Evolutionary conservation across 2,113 vertebrate species (phyloP).

Genomic region (Neogobius melanostomus): DNA sequence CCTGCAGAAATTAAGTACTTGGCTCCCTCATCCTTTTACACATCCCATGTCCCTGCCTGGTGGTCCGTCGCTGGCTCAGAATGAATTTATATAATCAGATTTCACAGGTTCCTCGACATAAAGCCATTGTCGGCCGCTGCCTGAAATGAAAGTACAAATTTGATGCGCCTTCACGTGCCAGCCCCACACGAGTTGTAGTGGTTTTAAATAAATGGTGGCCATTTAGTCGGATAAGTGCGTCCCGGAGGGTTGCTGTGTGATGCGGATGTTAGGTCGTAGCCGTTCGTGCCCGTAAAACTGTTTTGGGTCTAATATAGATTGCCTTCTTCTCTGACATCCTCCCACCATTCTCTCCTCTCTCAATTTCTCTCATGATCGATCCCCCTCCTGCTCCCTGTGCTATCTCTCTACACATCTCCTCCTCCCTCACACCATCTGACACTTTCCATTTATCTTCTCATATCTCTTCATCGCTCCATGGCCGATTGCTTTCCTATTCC

Average conservation of each 20-base stretch:
- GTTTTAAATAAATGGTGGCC: slow-evolving; percentile 18
- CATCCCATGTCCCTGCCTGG: slow-evolving; percentile 32
- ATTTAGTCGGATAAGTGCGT: not conserved
- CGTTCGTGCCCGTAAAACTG: slow-evolving; percentile 45
- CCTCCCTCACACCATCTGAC: slow-evolving; percentile 73
- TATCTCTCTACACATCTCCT: slow-evolving; percentile 57
- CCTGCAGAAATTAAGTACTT: slow-evolving; percentile 25
- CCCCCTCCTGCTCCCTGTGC: slow-evolving; percentile 47
- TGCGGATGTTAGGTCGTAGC: slow-evolving; percentile 45
- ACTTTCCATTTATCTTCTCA: slow-evolving; percentile 62
- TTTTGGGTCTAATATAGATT: slow-evolving; percentile 62
- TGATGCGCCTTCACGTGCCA: slow-evolving; percentile 26
- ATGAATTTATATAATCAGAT: slow-evolving; percentile 69
- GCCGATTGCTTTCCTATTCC: slow-evolving; percentile 44
- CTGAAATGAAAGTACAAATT: not conserved
- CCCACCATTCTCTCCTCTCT: slow-evolving; percentile 50
- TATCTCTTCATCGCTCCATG: slow-evolving; percentile 54
- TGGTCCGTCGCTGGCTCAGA: slow-evolving; percentile 58
- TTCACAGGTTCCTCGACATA: slow-evolving; percentile 64
- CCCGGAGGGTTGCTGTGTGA: slow-evolving; percentile 31
- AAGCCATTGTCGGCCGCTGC: slow-evolving; percentile 20
- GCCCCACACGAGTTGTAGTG: slow-evolving; percentile 6
- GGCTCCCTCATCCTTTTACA: slow-evolving; percentile 26
- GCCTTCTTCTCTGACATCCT: slow-evolving; percentile 58
- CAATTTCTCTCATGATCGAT: slow-evolving; percentile 66